A percentile compares a stretch with the other conserved stretches of the same genome.
These are phyloP conservation scores for Protobothrops flavoviridis DNA, from an alignment of 2,113 vertebrate genomes.

Conservation along the genomic window DNA sequence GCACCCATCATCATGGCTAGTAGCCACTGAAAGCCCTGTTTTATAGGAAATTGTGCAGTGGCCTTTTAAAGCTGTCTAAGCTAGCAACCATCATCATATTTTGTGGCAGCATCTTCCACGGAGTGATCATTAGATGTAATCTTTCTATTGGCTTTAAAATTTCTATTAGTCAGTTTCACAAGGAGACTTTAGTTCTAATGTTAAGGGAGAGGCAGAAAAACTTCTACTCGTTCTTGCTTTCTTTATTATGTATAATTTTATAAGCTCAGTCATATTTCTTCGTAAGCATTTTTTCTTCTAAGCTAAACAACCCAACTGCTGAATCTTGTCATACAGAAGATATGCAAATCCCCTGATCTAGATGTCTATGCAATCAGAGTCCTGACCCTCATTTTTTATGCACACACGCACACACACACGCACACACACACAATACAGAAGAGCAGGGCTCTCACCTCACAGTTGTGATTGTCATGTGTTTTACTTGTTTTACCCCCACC, in stretches of 20 bases:
- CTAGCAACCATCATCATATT: not conserved
- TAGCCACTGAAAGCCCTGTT: not conserved
- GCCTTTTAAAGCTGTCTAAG: not conserved
- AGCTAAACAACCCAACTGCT: not conserved
- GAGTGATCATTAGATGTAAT: not conserved
- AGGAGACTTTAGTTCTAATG: not conserved
- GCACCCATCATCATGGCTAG: not conserved
- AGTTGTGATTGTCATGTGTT: not conserved
- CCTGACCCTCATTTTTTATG: not conserved
- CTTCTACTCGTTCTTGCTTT: not conserved
- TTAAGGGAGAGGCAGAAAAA: not conserved
- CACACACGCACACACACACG: too few relatives aligned
- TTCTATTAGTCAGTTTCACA: not conserved
- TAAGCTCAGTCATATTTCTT: not conserved
- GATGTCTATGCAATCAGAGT: not conserved
- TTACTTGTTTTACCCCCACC: not conserved
- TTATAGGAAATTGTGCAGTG: not conserved
- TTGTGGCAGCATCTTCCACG: not conserved
- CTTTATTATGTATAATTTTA: not conserved
- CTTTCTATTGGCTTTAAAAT: not conserved
- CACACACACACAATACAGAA: not conserved
- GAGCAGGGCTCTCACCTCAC: not conserved
- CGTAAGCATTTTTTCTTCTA: not conserved
- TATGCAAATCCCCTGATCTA: not conserved
- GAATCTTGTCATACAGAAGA: not conserved